Evolutionary conservation across 2,797 vertebrate genomes (phyloP), one percentile per base, ranked within the genome.

Genomic region (Avahi laniger): DNA sequence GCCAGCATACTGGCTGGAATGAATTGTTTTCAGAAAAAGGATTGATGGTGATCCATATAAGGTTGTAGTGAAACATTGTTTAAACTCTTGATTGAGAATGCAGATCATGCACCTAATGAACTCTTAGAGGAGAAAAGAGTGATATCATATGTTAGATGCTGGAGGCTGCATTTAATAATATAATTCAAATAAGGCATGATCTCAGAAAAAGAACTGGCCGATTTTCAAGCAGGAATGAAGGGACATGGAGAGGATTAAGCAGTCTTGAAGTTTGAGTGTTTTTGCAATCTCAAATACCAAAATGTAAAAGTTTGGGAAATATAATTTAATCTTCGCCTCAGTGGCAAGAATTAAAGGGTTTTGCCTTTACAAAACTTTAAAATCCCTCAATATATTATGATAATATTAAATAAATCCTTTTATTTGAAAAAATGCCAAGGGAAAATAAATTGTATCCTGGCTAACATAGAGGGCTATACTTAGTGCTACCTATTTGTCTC

Each of bases 141-240:
- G 70, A 15, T 54, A 70, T 87, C 33, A 88, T 81, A 30, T 24
- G 22, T n/a, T 61, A 41, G 15, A 41, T 43, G 50, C 12, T 59
- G 67, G 30, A 88, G 38, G 33, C 0, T 70, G 4, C 4, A 59
- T 65, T 94, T 61, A 89, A 72, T 78, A 67, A 86, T 35, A 22
- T 52, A 91, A 75, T 83, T 48, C 65, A 90, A 83, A 67, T 48
- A 79, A 54, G 30, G 33, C 52, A 88, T 83, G 10, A 76, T 80
- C 48, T 88, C 65, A 93, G 38, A 88, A 94, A 94, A 94, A 26
- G 78, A 67, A 72, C 0, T 83, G 43, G 18, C 33, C n/a, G 2
- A 83, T 84, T 75, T 93, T 89, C 63, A 95, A 65, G 46, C 5
- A 52, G 50, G 30, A 79, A 48, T 72, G 35, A 89, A 69, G 8